These are phyloP conservation scores for Pemphredon lugubris DNA, from an alignment of 2,888 invertebrate genomes.

Conservation along the genomic window DNA sequence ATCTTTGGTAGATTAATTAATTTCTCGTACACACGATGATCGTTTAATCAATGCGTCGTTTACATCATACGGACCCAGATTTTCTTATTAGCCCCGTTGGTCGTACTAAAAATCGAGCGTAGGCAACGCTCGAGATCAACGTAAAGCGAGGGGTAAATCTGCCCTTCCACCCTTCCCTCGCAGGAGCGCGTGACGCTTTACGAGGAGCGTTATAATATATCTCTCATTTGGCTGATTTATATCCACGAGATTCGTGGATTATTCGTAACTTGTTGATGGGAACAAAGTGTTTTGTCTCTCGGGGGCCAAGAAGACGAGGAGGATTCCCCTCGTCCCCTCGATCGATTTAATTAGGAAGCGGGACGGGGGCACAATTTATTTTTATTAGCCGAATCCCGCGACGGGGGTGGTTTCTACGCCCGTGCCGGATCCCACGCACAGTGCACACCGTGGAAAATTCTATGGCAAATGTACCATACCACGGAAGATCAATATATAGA, in stretches of 20 bases:
- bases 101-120: too few species aligned
- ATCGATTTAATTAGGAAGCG: constrained; percentile 69
- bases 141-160: too few species aligned
- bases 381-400: constrained; percentile 64
- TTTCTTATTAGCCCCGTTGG: too few species aligned
- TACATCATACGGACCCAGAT: too few species aligned
- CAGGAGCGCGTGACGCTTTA: too few species aligned
- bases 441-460: constrained; percentile 62
- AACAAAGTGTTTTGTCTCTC: constrained; percentile 13
- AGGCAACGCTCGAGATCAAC: too few species aligned
- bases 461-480: constrained; percentile 64
- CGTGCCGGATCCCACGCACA: constrained; percentile 39
- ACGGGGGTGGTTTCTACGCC: constrained; percentile 56
- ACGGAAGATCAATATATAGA: constrained; percentile 62
- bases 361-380: constrained; percentile 68
- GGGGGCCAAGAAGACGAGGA: constrained; percentile 22
- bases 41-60: too few species aligned
- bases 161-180: too few species aligned
- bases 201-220: too few species aligned
- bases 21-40: background rate
- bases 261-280: constrained; percentile 43
- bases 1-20: background rate
- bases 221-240: constrained; percentile 27
- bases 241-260: constrained; percentile 12
- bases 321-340: constrained; percentile 23